Conservation (phyloP, 2,113 vertebrate genomes). For the Barbus barbus region DNA sequence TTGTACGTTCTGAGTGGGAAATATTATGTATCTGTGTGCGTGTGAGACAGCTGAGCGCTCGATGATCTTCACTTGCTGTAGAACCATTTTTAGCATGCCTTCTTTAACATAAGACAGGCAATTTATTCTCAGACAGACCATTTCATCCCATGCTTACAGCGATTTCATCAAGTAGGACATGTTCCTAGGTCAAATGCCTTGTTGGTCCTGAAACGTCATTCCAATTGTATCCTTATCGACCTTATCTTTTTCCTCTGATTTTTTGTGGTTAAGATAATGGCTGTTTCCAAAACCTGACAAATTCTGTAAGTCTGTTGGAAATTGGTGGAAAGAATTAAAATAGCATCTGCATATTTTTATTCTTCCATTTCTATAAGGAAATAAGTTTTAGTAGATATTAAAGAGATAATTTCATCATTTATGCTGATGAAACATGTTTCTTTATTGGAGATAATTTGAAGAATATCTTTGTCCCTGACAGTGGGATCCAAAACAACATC, state of each 20-base stretch:
- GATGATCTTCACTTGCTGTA: not conserved
- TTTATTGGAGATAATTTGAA: no score
- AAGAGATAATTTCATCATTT: not conserved
- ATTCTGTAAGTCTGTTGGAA: not conserved
- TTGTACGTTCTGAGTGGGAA: slow-evolving; percentile 11
- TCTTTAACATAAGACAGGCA: slow-evolving; percentile 2
- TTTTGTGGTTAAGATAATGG: not conserved
- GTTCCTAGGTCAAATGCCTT: not conserved
- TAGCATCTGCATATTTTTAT: not conserved
- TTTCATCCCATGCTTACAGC: slow-evolving; percentile 4
- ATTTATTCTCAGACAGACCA: slow-evolving; percentile 16
- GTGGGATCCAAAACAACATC: no score
- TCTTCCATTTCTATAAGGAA: not conserved
- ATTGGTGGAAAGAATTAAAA: not conserved
- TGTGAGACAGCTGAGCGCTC: not conserved
- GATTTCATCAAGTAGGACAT: not conserved
- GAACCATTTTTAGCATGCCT: not conserved
- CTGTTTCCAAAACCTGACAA: not conserved
- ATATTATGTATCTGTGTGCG: not conserved
- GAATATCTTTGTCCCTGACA: no score
- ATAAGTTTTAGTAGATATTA: not conserved
- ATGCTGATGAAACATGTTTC: not conserved
- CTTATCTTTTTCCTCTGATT: not conserved
- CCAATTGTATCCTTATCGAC: not conserved
- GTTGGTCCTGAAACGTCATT: not conserved